Conservation (phyloP, 2,797 vertebrate species). For the Falco cherrug region DNA sequence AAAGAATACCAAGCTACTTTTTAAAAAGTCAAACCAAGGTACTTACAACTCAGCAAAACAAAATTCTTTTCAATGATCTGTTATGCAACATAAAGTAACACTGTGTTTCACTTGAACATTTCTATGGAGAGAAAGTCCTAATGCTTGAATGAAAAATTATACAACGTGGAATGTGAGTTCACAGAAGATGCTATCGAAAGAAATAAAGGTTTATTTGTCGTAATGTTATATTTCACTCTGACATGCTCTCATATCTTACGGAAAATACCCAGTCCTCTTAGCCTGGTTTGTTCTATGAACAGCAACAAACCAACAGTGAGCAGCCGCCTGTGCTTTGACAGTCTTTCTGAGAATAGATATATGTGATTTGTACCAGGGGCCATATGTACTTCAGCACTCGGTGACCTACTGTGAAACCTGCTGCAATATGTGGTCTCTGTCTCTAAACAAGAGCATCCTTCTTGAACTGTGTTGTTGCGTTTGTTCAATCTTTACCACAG, state of each 20-base stretch:
- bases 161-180: neutral
- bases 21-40: neutral
- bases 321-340: neutral
- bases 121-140: neutral
- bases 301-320: neutral
- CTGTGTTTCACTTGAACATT: neutral
- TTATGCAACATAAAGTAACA: neutral
- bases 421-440: neutral
- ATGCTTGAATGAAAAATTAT: neutral
- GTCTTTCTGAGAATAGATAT: neutral
- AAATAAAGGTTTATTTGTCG: neutral
- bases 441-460: neutral
- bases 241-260: neutral
- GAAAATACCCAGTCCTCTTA: neutral
- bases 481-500: neutral
- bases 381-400: accelerated
- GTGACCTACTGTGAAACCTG: neutral
- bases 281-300: neutral
- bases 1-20: neutral
- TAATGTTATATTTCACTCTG: neutral
- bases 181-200: neutral
- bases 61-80: neutral
- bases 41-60: neutral
- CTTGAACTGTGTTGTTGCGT: neutral
- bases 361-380: neutral